Evolutionary conservation across 2,888 invertebrate species (phyloP).

Genomic region (Mythimna ferrago): DNA sequence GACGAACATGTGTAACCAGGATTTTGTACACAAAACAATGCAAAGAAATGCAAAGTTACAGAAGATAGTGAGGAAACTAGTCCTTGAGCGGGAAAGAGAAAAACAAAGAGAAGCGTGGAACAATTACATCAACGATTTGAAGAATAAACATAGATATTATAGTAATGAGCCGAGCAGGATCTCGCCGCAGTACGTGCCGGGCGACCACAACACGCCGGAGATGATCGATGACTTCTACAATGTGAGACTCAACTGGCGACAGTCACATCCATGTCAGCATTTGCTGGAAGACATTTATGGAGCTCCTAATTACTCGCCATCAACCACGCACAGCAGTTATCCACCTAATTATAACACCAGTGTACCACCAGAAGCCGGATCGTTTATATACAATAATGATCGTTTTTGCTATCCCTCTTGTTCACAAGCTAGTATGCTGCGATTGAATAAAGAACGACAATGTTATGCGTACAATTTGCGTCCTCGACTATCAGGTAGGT

Average conservation of each 20-base stretch:
- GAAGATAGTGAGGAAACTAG: constrained; percentile 72
- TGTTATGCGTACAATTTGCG: constrained; percentile 38
- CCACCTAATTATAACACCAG: constrained; percentile 18
- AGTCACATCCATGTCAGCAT: constrained; percentile 64
- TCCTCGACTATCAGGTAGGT: constrained; percentile 35
- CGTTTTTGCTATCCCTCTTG: constrained; percentile 73
- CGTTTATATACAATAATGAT: constrained; percentile 55
- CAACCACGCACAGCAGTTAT: constrained; percentile 1
- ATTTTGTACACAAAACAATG: constrained; percentile 73
- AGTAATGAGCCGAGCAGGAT: constrained; percentile 51
- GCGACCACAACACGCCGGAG: constrained; percentile 54
- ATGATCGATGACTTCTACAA: constrained; percentile 68
- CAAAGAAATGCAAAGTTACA: constrained; percentile 76
- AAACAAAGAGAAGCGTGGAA: constrained; percentile 78
- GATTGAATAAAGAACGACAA: constrained; percentile 66
- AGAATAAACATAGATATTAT: constrained; percentile 72
- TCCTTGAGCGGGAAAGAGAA: constrained; percentile 73
- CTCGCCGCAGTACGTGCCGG: constrained; percentile 50
- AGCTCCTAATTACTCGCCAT: constrained; percentile 36
- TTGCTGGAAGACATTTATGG: constrained; percentile 70
- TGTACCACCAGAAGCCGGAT: constrained; percentile 12
- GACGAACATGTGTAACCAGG: constrained; percentile 68
- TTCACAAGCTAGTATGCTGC: constrained; percentile 70
- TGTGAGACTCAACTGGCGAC: constrained; percentile 57
- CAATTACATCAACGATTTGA: constrained; percentile 80